Evolutionary conservation across 2,113 vertebrate genomes (phyloP).

Genomic region (Thermophis baileyi): DNA sequence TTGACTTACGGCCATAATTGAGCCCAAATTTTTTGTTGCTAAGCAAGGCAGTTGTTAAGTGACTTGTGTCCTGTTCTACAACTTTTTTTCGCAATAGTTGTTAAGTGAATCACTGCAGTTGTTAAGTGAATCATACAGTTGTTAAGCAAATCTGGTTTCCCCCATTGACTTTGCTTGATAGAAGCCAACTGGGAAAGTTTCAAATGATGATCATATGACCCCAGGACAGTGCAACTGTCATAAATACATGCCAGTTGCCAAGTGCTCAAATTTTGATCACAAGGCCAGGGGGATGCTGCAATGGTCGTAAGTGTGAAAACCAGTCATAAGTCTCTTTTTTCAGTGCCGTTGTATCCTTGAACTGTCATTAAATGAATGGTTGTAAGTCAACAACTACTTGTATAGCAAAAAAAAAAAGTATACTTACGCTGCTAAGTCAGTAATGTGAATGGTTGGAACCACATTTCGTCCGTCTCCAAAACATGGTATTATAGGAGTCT

Average conservation of each 20-base stretch:
- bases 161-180: neutral
- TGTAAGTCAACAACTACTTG: neutral
- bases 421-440: constrained; percentile 83
- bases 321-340: no score
- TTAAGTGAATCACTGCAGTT: neutral
- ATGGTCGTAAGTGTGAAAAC: neutral
- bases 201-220: neutral
- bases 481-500: constrained; percentile 69
- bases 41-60: neutral
- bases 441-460: constrained; percentile 85
- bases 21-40: neutral
- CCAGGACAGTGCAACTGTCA: neutral
- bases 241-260: neutral
- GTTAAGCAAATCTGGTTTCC: neutral
- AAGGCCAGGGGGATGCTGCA: neutral
- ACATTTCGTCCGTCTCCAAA: constrained; percentile 85
- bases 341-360: neutral
- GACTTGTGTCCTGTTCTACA: neutral
- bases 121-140: neutral
- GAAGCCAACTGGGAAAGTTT: neutral
- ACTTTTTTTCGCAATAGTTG: neutral
- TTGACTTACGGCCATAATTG: neutral
- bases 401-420: neutral
- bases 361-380: neutral
- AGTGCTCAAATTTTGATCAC: neutral